A percentile compares a stretch with the other conserved stretches of the same genome.
Evolutionary conservation across 2,113 vertebrate species (phyloP).

Genomic region (Epinephelus cyanopodus): DNA sequence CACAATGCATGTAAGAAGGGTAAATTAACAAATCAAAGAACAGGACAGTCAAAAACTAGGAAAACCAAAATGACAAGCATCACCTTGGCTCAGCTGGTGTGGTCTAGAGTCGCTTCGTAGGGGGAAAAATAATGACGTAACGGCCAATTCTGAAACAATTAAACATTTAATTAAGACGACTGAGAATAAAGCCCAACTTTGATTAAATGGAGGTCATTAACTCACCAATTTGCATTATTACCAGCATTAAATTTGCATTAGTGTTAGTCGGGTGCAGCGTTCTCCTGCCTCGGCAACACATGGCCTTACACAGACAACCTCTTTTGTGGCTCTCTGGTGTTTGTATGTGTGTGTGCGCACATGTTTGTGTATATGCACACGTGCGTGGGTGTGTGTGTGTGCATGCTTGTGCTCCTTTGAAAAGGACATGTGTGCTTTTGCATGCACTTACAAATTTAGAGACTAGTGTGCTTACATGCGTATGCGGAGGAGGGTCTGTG

Average conservation of each 20-base stretch:
- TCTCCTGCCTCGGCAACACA: conserved; percentile 6
- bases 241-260: conserved; percentile 20
- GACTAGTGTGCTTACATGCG: not conserved
- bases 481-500: not conserved
- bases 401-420: not conserved
- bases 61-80: too few species aligned
- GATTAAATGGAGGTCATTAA: conserved; percentile 31
- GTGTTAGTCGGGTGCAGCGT: not conserved
- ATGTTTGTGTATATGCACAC: not conserved
- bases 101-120: not conserved
- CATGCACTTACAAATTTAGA: conserved; percentile 1
- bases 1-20: too few species aligned
- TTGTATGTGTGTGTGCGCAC: not conserved
- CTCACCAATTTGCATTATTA: conserved; percentile 22
- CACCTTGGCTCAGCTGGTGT: not conserved
- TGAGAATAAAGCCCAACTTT: conserved; percentile 2
- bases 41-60: not conserved
- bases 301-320: not conserved
- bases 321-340: not conserved
- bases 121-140: not conserved
- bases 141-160: conserved; percentile 5
- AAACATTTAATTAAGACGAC: conserved; percentile 4
- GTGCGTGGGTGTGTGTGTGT: conserved; percentile 3
- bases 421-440: not conserved
- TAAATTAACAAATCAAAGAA: not conserved